A percentile compares a stretch with the other conserved stretches of the same genome.
These are phyloP conservation scores for Tetranychus piercei DNA, from an alignment of 2,888 invertebrate genomes.

Conservation along the genomic window DNA sequence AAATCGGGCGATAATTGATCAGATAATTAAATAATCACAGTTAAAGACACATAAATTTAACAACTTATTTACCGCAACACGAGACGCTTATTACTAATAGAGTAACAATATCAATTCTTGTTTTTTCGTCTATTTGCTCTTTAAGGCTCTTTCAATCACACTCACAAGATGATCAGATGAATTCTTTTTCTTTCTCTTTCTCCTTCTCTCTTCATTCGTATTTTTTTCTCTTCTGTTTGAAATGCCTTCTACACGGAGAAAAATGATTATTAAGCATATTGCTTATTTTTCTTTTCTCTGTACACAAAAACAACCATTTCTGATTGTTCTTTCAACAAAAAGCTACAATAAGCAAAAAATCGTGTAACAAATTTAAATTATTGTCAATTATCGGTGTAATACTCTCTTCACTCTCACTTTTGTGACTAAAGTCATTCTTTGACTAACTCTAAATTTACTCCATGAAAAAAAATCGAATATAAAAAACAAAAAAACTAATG, in stretches of 20 bases:
- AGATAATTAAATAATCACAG: too few species aligned
- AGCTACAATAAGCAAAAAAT: not conserved
- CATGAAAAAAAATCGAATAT: not conserved
- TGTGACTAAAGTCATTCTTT: not conserved
- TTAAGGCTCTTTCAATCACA: too few species aligned
- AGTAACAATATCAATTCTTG: too few species aligned
- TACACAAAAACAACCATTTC: not conserved
- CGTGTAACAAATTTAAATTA: not conserved
- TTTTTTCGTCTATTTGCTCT: too few species aligned
- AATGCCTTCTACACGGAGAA: not conserved
- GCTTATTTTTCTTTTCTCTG: not conserved
- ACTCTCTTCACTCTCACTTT: constrained; percentile 11
- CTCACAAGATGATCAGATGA: too few species aligned
- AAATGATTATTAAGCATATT: not conserved
- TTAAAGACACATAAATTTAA: too few species aligned
- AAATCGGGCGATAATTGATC: not conserved
- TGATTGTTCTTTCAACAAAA: not conserved
- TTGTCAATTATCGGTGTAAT: not conserved
- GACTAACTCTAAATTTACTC: not conserved
- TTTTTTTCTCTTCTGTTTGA: not conserved
- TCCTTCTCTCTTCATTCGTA: not conserved
- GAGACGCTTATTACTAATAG: too few species aligned
- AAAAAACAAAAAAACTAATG: not conserved
- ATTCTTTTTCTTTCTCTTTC: constrained; percentile 6
- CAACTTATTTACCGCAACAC: too few species aligned